phyloP scores from a whole-genome alignment of 2,888 invertebrate genomes.

The Caenorhabditis sulstoni region DNA sequence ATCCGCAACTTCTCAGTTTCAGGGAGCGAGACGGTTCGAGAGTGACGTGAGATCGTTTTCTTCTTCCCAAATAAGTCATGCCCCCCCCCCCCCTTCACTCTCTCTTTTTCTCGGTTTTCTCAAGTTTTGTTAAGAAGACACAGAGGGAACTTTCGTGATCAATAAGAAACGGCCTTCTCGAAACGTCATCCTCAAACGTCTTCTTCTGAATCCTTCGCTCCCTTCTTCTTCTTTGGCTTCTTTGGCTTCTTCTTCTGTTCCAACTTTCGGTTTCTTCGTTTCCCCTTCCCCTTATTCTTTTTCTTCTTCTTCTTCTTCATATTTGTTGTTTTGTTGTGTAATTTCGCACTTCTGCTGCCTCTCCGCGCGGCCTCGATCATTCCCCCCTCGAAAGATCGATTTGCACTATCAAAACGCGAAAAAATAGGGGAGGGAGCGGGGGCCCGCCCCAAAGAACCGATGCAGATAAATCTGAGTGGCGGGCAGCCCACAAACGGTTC shows the following conservation, averaged over 20 bases:
- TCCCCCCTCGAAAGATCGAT: slow-evolving; percentile 30
- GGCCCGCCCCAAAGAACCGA: slow-evolving; percentile 36
- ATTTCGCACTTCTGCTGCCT: slow-evolving; percentile 34
- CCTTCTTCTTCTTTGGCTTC: slow-evolving; percentile 7
- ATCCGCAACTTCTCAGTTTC: too few relatives aligned
- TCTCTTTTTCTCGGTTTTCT: too few relatives aligned
- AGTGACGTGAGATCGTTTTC: background rate
- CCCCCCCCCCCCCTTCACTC: too few relatives aligned
- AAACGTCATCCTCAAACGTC: background rate
- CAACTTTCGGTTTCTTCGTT: slow-evolving; percentile 7
- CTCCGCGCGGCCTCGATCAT: slow-evolving; percentile 14
- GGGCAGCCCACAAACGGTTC: slow-evolving; percentile 27
- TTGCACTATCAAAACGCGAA: slow-evolving; percentile 54
- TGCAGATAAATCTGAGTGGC: slow-evolving; percentile 27
- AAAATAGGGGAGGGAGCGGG: slow-evolving; percentile 14
- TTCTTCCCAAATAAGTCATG: background rate
- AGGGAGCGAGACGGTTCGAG: too few relatives aligned
- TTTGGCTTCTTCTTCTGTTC: slow-evolving; percentile 2
- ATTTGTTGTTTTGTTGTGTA: slow-evolving; percentile 49
- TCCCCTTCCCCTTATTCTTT: slow-evolving; percentile 37
- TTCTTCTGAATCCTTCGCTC: slow-evolving; percentile 13
- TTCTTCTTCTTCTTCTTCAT: slow-evolving; percentile 17
- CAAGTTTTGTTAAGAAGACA: too few relatives aligned
- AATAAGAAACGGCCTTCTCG: too few relatives aligned
- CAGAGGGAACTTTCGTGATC: too few relatives aligned